Evolutionary conservation across 2,888 invertebrate genomes (phyloP).

Genomic region (Thysanoteuthis rhombus): DNA sequence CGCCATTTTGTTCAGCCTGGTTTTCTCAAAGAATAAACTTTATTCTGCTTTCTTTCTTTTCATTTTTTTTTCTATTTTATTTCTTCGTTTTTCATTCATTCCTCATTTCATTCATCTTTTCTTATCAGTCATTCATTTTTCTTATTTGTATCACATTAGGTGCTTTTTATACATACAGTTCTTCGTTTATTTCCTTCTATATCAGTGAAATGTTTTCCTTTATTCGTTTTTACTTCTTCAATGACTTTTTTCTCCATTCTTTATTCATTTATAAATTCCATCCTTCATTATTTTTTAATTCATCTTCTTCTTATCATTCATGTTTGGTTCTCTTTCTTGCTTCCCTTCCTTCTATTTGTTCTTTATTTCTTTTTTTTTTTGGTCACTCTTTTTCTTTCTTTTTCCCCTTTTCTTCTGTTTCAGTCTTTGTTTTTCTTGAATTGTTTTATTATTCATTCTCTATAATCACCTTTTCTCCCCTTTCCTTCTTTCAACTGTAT

Average conservation of each 20-base stretch:
- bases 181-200: no score
- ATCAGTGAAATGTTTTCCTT: not conserved
- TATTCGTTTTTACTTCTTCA: not conserved
- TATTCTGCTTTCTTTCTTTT: no score
- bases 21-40: no score
- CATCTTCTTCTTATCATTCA: no score
- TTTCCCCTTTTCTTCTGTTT: not conserved
- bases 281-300: no score
- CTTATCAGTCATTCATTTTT: not conserved
- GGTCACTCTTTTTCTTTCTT: not conserved
- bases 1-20: no score
- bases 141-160: not conserved
- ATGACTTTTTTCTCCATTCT: no score
- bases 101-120: not conserved
- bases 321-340: not conserved
- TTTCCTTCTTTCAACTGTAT: no score
- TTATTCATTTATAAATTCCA: no score
- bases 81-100: no score
- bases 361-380: not conserved
- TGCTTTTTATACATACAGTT: not conserved
- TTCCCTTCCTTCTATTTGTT: not conserved
- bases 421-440: not conserved
- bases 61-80: no score
- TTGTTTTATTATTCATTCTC: not conserved
- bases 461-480: not conserved